Evolutionary conservation across 2,113 vertebrate species (phyloP).

Genomic region (Phainopepla nitens): DNA sequence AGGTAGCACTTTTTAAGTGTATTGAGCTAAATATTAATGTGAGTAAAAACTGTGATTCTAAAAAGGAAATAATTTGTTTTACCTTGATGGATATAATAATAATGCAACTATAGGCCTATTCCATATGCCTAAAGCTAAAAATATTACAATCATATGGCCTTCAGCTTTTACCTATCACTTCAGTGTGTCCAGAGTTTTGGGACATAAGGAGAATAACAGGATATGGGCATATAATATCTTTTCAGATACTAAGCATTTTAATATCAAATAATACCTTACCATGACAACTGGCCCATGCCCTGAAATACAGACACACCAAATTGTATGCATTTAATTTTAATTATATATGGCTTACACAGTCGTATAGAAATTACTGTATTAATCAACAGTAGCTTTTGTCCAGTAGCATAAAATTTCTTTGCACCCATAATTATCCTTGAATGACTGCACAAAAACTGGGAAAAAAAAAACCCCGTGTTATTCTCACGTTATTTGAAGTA

Average conservation of each 20-base stretch:
- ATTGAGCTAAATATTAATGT: conserved; percentile 7
- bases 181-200: background rate
- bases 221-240: background rate
- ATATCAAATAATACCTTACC: background rate
- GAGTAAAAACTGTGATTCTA: background rate
- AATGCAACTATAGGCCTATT: background rate
- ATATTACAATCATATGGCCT: background rate
- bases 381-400: background rate
- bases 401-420: background rate
- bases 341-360: fast-evolving
- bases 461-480: background rate
- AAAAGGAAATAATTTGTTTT: conserved; percentile 12
- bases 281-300: background rate
- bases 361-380: background rate
- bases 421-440: background rate
- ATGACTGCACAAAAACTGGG: background rate
- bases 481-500: background rate
- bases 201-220: background rate
- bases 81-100: background rate
- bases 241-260: background rate
- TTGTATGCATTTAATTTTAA: background rate
- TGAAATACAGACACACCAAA: background rate
- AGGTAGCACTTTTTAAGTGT: background rate
- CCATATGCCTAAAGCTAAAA: background rate
- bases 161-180: background rate